phyloP scores from a whole-genome alignment of 92 coral and sea anemone genomes.

The Parazoanthus atlanticus region DNA sequence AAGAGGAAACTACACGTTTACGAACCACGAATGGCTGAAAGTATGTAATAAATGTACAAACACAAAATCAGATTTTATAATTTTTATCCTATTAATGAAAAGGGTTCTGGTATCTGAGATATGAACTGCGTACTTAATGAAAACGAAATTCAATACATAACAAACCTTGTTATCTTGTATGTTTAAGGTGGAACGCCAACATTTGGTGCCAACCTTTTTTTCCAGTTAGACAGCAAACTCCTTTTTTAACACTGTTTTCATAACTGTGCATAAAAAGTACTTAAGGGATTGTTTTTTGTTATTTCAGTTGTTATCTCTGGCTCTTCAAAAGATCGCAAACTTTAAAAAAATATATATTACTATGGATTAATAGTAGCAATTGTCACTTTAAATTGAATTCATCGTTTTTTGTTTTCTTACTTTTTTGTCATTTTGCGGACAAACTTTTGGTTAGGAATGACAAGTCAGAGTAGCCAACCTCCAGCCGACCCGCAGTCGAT shows the following conservation, averaged over 20 bases:
- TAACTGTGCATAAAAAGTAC: not conserved
- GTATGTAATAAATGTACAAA: not conserved
- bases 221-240: not conserved
- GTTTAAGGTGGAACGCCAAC: too few relatives aligned
- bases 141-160: too few relatives aligned
- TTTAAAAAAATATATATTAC: not conserved
- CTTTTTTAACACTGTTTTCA: not conserved
- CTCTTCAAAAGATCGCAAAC: not conserved
- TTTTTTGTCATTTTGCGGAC: slow-evolving; percentile 36
- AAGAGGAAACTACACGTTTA: not conserved
- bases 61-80: not conserved
- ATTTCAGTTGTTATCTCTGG: not conserved
- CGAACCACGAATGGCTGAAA: not conserved
- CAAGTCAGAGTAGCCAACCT: slow-evolving; percentile 69
- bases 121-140: not conserved
- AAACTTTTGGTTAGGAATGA: slow-evolving; percentile 66
- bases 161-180: not conserved
- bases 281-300: not conserved
- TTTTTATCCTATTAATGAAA: too few relatives aligned
- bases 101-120: too few relatives aligned
- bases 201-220: not conserved
- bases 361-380: not conserved
- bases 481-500: slow-evolving; percentile 90
- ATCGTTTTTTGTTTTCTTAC: not conserved
- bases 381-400: not conserved